A percentile compares a stretch with the other conserved stretches of the same genome.
phyloP scores from a whole-genome alignment of 1,140 invertebrate species.

The Metaphire vulgaris region DNA sequence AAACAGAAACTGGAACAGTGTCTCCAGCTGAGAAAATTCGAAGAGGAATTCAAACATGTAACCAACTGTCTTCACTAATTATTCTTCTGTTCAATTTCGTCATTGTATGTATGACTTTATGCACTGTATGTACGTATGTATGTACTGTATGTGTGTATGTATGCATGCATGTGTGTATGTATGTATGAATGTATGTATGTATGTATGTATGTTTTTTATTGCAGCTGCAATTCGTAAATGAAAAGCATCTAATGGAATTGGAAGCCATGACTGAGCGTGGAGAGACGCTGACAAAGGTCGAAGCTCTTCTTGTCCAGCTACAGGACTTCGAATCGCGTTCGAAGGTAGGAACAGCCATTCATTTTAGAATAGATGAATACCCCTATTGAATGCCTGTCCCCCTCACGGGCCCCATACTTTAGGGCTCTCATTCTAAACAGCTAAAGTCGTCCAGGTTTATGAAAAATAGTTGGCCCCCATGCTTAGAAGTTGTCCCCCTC shows the following conservation, averaged over 20 bases:
- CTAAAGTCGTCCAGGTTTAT: no score
- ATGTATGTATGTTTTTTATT: conserved; percentile 37
- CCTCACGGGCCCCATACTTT: no score
- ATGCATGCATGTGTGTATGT: neutral
- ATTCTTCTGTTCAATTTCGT: no score
- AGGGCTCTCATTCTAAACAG: no score
- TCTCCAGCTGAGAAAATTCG: conserved; percentile 78
- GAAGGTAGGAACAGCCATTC: no score
- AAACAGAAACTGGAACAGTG: conserved; percentile 79
- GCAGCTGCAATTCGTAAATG: conserved; percentile 51
- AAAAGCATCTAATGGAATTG: conserved; percentile 50
- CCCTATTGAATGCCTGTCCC: no score
- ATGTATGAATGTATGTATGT: neutral
- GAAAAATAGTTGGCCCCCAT: no score
- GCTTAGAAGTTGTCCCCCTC: no score
- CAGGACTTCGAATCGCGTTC: conserved; percentile 69
- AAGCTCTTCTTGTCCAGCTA: conserved; percentile 69
- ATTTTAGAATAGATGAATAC: no score
- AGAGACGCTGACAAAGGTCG: conserved; percentile 70
- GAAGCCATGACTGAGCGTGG: conserved; percentile 70
- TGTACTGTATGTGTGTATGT: neutral
- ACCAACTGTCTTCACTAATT: conserved; percentile 25
- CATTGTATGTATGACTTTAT: no score
- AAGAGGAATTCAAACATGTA: conserved; percentile 76
- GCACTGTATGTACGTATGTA: no score